Percentiles rank a stretch among this genome's conserved stretches.
Evolutionary conservation across 1,140 invertebrate genomes (phyloP).

Genomic region (Tetranychus cinnabarinus): DNA sequence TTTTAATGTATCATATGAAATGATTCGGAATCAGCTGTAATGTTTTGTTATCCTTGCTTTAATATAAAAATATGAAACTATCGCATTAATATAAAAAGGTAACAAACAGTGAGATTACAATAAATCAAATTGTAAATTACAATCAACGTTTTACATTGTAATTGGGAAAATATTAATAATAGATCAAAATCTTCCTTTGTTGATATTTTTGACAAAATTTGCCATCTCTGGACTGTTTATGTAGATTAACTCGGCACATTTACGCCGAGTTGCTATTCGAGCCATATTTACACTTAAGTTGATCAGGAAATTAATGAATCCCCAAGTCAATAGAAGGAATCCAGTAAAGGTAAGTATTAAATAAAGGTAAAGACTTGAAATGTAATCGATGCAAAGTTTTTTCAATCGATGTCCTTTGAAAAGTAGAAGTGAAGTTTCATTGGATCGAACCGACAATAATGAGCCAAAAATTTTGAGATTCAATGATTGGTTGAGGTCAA

Average conservation of each 20-base stretch:
- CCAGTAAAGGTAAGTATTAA: constrained; percentile 1
- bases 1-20: too few species aligned
- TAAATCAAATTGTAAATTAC: too few species aligned
- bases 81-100: too few species aligned
- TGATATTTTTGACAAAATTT: background rate
- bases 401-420: constrained; percentile 9
- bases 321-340: background rate
- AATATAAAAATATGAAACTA: too few species aligned
- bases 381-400: constrained; percentile 10
- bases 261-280: constrained; percentile 4
- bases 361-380: constrained; percentile 3
- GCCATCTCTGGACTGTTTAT: constrained; percentile 6
- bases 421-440: constrained; percentile 8
- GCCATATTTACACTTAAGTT: constrained; percentile 7
- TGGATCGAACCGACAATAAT: background rate
- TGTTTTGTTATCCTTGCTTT: too few species aligned
- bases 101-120: too few species aligned
- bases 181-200: background rate
- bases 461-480: constrained; percentile 9
- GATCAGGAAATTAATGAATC: constrained; percentile 7
- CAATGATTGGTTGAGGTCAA: constrained; percentile 1
- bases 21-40: too few species aligned
- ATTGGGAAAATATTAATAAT: background rate
- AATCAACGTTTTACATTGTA: too few species aligned
- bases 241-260: constrained; percentile 8